phyloP scores from a whole-genome alignment of 2,888 invertebrate species.

The Pollenia griseotomentosa region DNA sequence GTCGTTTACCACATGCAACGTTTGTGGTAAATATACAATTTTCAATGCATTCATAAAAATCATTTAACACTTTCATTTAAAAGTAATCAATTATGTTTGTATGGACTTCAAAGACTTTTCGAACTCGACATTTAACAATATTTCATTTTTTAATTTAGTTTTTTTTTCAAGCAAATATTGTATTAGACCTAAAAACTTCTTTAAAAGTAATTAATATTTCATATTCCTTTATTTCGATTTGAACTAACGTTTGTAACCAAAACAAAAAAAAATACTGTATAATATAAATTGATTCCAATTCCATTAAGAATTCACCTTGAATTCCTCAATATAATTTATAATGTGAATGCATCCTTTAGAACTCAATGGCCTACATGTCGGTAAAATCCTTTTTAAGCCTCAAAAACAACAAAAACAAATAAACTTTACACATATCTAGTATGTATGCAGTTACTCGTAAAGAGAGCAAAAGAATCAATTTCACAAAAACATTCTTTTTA shows the following conservation, averaged over 20 bases:
- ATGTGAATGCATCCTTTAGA: conserved; percentile 24
- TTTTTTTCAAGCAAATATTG: too few relatives aligned
- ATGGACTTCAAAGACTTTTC: too few relatives aligned
- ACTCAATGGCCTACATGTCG: neutral
- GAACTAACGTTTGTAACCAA: neutral
- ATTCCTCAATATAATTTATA: conserved; percentile 7
- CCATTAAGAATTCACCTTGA: conserved; percentile 31
- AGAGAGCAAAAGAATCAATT: conserved; percentile 30
- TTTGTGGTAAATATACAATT: neutral
- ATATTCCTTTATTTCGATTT: neutral
- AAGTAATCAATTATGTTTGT: neutral
- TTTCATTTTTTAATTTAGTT: too few relatives aligned
- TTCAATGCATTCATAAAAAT: neutral
- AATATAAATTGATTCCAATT: conserved; percentile 5
- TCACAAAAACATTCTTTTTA: conserved; percentile 25
- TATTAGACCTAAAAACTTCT: too few relatives aligned
- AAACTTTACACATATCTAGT: conserved; percentile 1
- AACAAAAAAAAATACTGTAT: neutral
- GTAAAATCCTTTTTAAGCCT: conserved; percentile 34
- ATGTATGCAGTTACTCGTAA: neutral
- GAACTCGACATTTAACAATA: too few relatives aligned
- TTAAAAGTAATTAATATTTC: too few relatives aligned
- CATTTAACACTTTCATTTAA: neutral
- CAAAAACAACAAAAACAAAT: conserved; percentile 36
- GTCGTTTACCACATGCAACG: neutral